Evolutionary conservation across 2,888 invertebrate genomes (phyloP).

Genomic region (Plebejus anna): DNA sequence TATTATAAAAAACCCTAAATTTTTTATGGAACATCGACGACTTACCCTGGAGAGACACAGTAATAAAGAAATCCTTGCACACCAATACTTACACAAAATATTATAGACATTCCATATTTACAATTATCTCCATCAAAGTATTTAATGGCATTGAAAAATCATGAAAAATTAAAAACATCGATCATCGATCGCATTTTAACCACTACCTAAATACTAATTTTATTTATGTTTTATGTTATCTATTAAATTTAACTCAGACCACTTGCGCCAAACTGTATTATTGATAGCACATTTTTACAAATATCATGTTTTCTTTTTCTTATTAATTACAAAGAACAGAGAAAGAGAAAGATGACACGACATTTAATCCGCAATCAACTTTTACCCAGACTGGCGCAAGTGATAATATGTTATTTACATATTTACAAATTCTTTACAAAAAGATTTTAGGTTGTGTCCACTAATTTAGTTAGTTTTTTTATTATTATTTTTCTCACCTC

Average conservation of each 20-base stretch:
- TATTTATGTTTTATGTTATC: no score
- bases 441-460: slow-evolving; percentile 40
- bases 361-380: not conserved
- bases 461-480: slow-evolving; percentile 10
- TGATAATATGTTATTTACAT: slow-evolving; percentile 13
- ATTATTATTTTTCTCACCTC: slow-evolving; percentile 64
- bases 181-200: no score
- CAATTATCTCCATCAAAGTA: not conserved
- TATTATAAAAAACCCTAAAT: not conserved
- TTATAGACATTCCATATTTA: not conserved
- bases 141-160: no score
- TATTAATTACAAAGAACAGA: no score
- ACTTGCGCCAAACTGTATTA: no score
- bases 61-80: not conserved
- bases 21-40: not conserved
- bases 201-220: no score
- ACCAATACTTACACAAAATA: not conserved
- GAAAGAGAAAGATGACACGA: no score
- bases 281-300: no score
- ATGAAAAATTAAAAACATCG: no score
- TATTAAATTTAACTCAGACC: no score
- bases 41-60: not conserved
- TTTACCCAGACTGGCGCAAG: not conserved
- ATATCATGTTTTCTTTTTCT: no score
- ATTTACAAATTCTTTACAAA: slow-evolving; percentile 20